Evolutionary conservation across 2,113 vertebrate genomes (phyloP).

Genomic region (Antechinus stuartii): DNA sequence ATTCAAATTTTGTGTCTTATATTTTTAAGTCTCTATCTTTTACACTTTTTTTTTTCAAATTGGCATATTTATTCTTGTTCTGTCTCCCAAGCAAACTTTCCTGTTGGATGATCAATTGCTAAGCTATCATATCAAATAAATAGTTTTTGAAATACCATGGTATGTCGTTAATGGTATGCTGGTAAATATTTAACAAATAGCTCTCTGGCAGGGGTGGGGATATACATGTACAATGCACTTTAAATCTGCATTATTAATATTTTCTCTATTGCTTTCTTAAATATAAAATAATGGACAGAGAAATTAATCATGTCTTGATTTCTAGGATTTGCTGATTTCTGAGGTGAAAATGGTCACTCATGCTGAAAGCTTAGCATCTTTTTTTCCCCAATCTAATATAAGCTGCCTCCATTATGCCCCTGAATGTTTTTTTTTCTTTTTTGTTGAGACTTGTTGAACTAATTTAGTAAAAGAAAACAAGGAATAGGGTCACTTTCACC

Average conservation of each 20-base stretch:
- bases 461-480: neutral
- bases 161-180: neutral
- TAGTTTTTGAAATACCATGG: neutral
- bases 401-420: neutral
- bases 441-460: neutral
- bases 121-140: neutral
- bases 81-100: neutral
- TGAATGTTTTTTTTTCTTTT: neutral
- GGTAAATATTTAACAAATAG: neutral
- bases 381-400: neutral
- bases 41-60: neutral
- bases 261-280: neutral
- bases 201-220: neutral
- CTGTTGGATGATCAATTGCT: neutral
- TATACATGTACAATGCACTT: neutral
- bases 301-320: neutral
- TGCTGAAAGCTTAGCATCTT: neutral
- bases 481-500: neutral
- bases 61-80: neutral
- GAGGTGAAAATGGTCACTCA: neutral
- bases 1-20: neutral
- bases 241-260: neutral
- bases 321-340: neutral
- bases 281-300: neutral
- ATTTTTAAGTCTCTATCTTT: neutral